These are phyloP conservation scores for Xestia sexstrigata DNA, from an alignment of 2,888 invertebrate genomes.

Conservation along the genomic window DNA sequence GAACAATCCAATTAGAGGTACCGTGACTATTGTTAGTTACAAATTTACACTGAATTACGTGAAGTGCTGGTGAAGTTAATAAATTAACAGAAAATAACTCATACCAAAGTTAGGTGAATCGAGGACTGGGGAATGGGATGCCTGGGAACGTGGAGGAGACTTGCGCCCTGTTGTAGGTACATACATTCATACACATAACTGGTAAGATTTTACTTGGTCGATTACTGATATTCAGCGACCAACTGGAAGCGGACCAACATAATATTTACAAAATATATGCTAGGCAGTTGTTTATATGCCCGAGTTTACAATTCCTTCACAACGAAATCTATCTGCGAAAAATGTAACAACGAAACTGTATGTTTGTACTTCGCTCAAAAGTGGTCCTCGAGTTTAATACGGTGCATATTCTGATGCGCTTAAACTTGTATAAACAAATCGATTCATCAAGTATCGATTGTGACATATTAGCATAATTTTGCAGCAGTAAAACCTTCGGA, in stretches of 20 bases:
- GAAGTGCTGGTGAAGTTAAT: constrained; percentile 68
- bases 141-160: constrained; percentile 55
- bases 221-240: too few relatives aligned
- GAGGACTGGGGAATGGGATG: constrained; percentile 59
- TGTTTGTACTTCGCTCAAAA: neutral
- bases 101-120: constrained; percentile 67
- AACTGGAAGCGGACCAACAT: too few relatives aligned
- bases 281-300: too few relatives aligned
- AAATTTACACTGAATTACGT: constrained; percentile 63
- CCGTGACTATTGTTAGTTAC: constrained; percentile 72
- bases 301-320: too few relatives aligned
- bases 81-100: constrained; percentile 63
- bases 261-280: too few relatives aligned
- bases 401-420: neutral
- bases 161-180: constrained; percentile 56
- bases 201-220: neutral
- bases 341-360: neutral
- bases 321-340: neutral
- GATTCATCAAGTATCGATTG: neutral
- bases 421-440: neutral
- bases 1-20: constrained; percentile 68
- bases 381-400: neutral
- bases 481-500: constrained; percentile 1
- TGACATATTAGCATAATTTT: constrained; percentile 5
- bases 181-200: constrained; percentile 16